Evolutionary conservation across 1,140 invertebrate genomes (phyloP), one percentile per base, ranked within the genome.

Genomic region (Diplogasteroides magnus): DNA sequence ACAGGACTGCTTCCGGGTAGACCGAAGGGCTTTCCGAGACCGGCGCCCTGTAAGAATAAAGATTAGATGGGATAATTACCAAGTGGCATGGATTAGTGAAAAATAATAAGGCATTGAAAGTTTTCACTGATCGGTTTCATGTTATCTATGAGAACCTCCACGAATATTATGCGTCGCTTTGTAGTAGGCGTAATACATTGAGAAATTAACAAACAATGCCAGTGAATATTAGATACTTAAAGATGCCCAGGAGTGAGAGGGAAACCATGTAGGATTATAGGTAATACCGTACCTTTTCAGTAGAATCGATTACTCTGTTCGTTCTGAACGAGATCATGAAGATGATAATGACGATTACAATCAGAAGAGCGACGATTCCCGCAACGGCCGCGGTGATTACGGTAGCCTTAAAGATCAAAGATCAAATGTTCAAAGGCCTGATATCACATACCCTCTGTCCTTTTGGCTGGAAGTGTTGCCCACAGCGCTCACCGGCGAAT

Each of bases 401-500:
- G n/a, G 73, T 68, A 27, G 62, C 37, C 37, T 48, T 6, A 19
- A 48, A 48, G 6, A 11, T 6, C 19, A 48, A 48, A 48, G 6
- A 19, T 48, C 31, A 3, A 19, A 31, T 31, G n/a, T 66, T 23
- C 13, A 67, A 67, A 60, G 26, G 15, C n/a, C 58, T 48, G 19
- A 48, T 48, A 48, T 19, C 6, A 19, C 37, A 11, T 11, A 48
- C 37, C 37, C 19, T 48, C 37, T 48, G 37, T 48, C 37, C 19
- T 27, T 64, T 68, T 19, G 66, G 31, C 37, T 78, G 71, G 68
- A 81, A 81, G 0, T 77, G 79, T 14, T 80, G 73, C 62, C 83
- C 81, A 58, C 81, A 82, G 13, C 77, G 72, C 65, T 83, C 81
- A 0, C 80, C 80, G 27, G 68, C 70, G 56, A 82, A 82, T n/a